These are phyloP conservation scores for Caenorhabditis becei DNA, from an alignment of 2,888 invertebrate species.

Conservation along the genomic window DNA sequence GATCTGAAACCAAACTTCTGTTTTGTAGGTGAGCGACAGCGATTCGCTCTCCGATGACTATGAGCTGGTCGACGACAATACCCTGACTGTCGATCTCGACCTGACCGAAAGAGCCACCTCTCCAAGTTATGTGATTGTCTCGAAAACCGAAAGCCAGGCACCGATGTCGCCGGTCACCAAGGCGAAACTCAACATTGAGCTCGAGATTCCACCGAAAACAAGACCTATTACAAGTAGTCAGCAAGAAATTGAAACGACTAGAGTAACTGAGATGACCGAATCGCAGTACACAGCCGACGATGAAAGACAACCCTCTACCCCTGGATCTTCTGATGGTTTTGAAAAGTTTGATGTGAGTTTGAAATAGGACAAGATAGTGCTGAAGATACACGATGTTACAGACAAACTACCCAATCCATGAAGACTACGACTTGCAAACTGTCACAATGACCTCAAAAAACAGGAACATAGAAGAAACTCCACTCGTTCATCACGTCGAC, in stretches of 20 bases:
- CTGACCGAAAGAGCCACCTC: conserved; percentile 64
- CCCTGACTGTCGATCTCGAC: conserved; percentile 72
- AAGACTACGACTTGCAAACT: conserved; percentile 34
- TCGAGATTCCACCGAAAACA: conserved; percentile 41
- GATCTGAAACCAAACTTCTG: neutral
- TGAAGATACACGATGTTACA: neutral
- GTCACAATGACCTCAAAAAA: conserved; percentile 36
- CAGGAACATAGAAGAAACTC: conserved; percentile 36
- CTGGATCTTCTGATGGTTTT: conserved; percentile 49
- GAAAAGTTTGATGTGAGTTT: conserved; percentile 50
- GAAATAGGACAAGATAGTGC: neutral
- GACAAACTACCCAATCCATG: conserved; percentile 44
- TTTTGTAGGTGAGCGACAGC: conserved; percentile 66
- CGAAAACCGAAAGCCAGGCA: conserved; percentile 65
- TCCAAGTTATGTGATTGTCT: conserved; percentile 70
- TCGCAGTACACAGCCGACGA: conserved; percentile 61
- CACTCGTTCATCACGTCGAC: conserved; percentile 45
- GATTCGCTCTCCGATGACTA: conserved; percentile 66
- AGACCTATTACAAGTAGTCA: neutral
- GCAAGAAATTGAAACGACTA: conserved; percentile 33
- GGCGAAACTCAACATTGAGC: conserved; percentile 64
- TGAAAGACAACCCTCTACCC: conserved; percentile 52
- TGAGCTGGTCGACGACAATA: conserved; percentile 68
- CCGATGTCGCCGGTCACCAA: conserved; percentile 66
- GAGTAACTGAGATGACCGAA: conserved; percentile 37